A percentile compares a stretch with the other conserved stretches of the same genome.
These are phyloP conservation scores for Numenius arquata DNA, from an alignment of 2,113 vertebrate species.

Conservation along the genomic window DNA sequence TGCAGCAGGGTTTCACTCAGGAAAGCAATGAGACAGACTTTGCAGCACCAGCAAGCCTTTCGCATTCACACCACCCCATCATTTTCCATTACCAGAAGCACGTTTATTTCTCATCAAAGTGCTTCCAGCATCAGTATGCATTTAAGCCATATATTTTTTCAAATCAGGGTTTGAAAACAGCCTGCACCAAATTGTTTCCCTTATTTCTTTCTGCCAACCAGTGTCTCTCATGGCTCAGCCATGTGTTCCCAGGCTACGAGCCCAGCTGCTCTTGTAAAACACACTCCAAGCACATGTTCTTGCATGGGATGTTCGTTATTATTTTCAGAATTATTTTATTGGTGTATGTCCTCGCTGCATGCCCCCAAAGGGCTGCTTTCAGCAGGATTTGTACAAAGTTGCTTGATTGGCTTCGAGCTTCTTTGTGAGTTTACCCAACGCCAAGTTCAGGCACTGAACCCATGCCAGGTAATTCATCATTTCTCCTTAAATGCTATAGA, in stretches of 20 bases:
- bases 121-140: neutral
- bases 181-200: neutral
- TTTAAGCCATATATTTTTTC: neutral
- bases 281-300: neutral
- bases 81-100: neutral
- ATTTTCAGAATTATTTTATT: neutral
- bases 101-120: neutral
- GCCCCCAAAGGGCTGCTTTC: neutral
- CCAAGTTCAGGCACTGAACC: neutral
- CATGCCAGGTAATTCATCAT: constrained; percentile 40
- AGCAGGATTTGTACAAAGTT: neutral
- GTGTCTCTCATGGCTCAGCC: constrained; percentile 16
- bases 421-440: constrained; percentile 28
- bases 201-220: neutral
- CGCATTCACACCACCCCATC: neutral
- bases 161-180: neutral
- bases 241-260: neutral
- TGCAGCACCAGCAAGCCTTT: neutral
- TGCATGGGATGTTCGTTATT: neutral
- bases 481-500: neutral
- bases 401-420: constrained; percentile 2
- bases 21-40: neutral
- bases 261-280: constrained; percentile 12
- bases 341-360: neutral
- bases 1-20: neutral